phyloP scores from a whole-genome alignment of 2,797 vertebrate species.

The Labroides dimidiatus region DNA sequence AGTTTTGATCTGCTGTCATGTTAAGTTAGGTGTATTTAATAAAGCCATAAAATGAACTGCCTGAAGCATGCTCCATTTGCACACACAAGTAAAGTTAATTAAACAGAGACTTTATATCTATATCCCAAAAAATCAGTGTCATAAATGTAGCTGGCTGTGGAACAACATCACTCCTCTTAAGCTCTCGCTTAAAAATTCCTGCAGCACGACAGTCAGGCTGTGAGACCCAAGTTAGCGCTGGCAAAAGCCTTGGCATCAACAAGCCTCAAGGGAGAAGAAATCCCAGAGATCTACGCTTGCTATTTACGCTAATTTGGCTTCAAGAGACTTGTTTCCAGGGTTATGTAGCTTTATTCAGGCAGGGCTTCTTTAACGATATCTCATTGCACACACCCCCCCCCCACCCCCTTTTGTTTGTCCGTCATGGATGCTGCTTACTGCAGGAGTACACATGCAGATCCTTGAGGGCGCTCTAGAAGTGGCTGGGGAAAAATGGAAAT shows the following conservation, averaged over 20 bases:
- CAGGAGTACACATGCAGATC: slow-evolving; percentile 43
- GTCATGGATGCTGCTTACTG: slow-evolving; percentile 28
- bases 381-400: slow-evolving; percentile 43
- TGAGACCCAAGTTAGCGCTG: slow-evolving; percentile 34
- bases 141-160: slow-evolving; percentile 15
- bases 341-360: slow-evolving; percentile 48
- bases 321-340: slow-evolving; percentile 53
- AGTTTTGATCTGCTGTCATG: not conserved
- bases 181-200: slow-evolving; percentile 35
- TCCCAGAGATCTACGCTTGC: slow-evolving; percentile 42
- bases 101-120: not conserved
- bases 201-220: slow-evolving; percentile 17
- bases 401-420: slow-evolving; percentile 22
- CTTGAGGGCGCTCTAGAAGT: slow-evolving; percentile 47
- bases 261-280: slow-evolving; percentile 51
- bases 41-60: slow-evolving; percentile 4
- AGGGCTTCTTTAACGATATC: slow-evolving; percentile 44
- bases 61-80: not conserved
- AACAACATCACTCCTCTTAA: slow-evolving; percentile 19
- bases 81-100: not conserved
- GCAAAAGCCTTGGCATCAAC: slow-evolving; percentile 37
- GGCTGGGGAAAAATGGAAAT: slow-evolving; percentile 44
- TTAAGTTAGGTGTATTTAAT: slow-evolving; percentile 3
- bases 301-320: slow-evolving; percentile 59
- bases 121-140: not conserved